phyloP scores from a whole-genome alignment of 2,888 invertebrate species.

The Drosophila lacicola region DNA sequence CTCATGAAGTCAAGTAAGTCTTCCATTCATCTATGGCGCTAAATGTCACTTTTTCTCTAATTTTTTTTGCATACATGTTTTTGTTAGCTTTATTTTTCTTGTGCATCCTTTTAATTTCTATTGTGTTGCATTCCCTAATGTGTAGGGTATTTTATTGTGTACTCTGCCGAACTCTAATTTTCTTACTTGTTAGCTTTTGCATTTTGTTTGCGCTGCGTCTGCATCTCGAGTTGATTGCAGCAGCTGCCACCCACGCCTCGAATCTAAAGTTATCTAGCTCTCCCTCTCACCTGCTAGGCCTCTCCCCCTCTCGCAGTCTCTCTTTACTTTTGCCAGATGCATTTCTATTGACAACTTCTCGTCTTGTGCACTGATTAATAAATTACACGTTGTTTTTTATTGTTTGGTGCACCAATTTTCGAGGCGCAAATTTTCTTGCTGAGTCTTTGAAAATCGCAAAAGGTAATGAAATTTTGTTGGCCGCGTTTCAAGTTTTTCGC shows the following conservation, averaged over 20 bases:
- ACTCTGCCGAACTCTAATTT: not conserved
- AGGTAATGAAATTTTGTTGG: conserved; percentile 8
- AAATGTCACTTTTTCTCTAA: no score
- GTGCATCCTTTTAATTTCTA: not conserved
- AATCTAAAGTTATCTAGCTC: not conserved
- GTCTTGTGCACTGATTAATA: conserved; percentile 63
- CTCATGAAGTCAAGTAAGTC: no score
- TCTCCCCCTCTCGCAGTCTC: not conserved
- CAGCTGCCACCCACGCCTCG: conserved; percentile 41
- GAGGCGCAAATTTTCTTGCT: conserved; percentile 43
- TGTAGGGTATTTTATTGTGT: conserved; percentile 26
- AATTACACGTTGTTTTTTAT: conserved; percentile 47
- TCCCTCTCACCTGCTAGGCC: not conserved
- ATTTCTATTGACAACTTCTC: conserved; percentile 44
- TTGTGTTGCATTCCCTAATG: no score
- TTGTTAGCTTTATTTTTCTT: no score
- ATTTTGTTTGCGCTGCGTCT: conserved; percentile 72
- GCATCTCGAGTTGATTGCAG: conserved; percentile 75
- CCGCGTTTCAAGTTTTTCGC: conserved; percentile 27
- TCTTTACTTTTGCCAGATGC: conserved; percentile 7
- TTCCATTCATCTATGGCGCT: no score
- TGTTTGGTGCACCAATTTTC: conserved; percentile 11
- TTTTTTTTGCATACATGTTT: no score
- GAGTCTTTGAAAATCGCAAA: conserved; percentile 34
- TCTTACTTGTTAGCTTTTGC: conserved; percentile 52